phyloP scores from a whole-genome alignment of 2,888 invertebrate genomes.

The Litoditis marina region DNA sequence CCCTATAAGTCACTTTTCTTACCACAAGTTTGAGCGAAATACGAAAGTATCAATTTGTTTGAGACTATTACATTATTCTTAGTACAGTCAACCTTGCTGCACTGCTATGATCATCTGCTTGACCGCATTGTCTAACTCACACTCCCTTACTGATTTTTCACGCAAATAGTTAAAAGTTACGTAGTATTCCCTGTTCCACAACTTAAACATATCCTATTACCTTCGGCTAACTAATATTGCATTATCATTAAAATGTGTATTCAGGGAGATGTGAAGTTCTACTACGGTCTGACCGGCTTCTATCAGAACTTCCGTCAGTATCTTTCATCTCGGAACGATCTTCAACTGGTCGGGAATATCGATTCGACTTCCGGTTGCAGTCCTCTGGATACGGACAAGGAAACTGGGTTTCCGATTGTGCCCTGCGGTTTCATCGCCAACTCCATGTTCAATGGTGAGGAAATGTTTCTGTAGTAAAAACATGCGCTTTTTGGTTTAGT shows the following conservation, averaged over 20 bases:
- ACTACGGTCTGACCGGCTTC: constrained; percentile 92
- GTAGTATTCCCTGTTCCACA: not conserved
- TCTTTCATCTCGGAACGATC: constrained; percentile 86
- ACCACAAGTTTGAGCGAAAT: too few species aligned
- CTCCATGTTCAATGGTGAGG: constrained; percentile 88
- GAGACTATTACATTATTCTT: too few species aligned
- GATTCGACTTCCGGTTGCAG: constrained; percentile 65
- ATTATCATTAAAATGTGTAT: too few species aligned
- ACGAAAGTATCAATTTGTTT: too few species aligned
- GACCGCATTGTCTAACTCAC: too few species aligned
- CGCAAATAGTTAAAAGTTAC: constrained; percentile 1
- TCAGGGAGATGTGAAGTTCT: constrained; percentile 79
- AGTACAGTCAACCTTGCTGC: too few species aligned
- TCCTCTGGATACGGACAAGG: constrained; percentile 23
- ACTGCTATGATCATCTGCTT: too few species aligned
- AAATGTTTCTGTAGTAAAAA: too few species aligned
- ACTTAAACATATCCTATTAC: not conserved
- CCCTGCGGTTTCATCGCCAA: constrained; percentile 99
- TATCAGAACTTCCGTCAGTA: constrained; percentile 97
- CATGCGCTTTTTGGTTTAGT: too few species aligned
- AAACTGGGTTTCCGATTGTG: constrained; percentile 70
- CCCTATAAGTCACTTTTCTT: too few species aligned
- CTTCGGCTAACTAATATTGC: too few species aligned
- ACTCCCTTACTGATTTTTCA: not conserved
- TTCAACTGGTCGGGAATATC: constrained; percentile 73